phyloP scores from a whole-genome alignment of 2,113 vertebrate species.

The Onychostoma macrolepis region DNA sequence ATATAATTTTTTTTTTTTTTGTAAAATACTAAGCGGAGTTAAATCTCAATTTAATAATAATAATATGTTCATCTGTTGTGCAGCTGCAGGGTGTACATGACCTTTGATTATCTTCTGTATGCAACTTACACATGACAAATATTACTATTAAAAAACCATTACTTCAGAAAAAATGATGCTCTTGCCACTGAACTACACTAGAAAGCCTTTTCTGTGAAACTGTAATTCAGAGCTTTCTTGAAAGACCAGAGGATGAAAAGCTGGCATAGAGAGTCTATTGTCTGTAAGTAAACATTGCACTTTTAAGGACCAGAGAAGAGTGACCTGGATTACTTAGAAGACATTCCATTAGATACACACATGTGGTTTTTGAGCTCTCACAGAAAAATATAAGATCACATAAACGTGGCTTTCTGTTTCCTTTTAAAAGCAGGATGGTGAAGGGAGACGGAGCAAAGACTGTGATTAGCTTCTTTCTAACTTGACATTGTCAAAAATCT shows the following conservation, averaged over 20 bases:
- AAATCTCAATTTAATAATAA: too few relatives aligned
- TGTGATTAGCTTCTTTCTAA: conserved; percentile 50
- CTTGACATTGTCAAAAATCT: conserved; percentile 47
- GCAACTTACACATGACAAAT: background rate
- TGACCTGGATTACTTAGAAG: conserved; percentile 46
- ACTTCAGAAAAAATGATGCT: background rate
- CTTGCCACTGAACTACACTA: background rate
- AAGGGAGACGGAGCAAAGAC: conserved; percentile 34
- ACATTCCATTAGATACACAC: conserved; percentile 44
- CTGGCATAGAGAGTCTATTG: background rate
- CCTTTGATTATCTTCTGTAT: background rate
- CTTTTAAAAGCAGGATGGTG: conserved; percentile 34
- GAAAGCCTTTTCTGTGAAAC: background rate
- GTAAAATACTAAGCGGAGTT: too few relatives aligned
- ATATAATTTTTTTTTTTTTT: too few relatives aligned
- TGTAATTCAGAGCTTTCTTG: background rate
- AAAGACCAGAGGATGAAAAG: background rate
- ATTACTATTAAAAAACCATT: background rate
- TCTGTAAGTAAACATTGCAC: conserved; percentile 42
- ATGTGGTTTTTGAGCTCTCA: conserved; percentile 34
- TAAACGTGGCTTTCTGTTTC: conserved; percentile 48
- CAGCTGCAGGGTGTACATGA: too few relatives aligned
- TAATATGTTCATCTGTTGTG: too few relatives aligned
- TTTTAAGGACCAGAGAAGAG: conserved; percentile 43
- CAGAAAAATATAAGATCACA: background rate